A percentile compares a stretch with the other conserved stretches of the same genome.
Evolutionary conservation across 2,797 vertebrate genomes (phyloP).

Genomic region (Sternotherus odoratus): DNA sequence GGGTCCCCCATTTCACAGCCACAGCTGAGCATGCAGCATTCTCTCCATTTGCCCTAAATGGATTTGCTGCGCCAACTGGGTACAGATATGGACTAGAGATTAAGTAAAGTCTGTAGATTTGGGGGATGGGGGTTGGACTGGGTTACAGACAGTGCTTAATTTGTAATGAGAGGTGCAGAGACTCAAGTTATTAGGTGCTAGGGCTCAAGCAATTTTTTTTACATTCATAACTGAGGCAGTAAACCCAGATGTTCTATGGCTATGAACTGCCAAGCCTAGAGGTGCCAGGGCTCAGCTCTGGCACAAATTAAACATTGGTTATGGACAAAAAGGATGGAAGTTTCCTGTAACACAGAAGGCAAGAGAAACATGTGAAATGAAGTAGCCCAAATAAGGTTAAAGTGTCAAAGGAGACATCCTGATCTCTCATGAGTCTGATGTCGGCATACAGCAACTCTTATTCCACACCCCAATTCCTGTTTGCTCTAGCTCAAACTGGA

Average conservation of each 20-base stretch:
- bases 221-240: too few species aligned
- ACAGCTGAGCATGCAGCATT: neutral
- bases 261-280: too few species aligned
- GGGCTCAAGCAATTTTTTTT: too few species aligned
- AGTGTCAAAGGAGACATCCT: neutral
- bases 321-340: neutral
- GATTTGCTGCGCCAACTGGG: neutral
- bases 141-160: neutral
- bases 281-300: too few species aligned
- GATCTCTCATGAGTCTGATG: neutral
- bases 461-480: neutral
- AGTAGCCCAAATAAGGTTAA: neutral
- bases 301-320: neutral
- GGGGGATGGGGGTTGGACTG: neutral
- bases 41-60: neutral
- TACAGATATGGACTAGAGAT: neutral
- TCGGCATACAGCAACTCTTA: neutral
- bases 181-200: too few species aligned
- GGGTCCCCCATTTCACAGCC: neutral
- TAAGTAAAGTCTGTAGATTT: neutral
- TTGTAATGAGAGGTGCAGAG: too few species aligned
- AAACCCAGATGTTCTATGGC: too few species aligned
- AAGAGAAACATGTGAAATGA: neutral
- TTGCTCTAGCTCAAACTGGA: neutral
- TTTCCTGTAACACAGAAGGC: neutral